Percentiles rank a stretch among this genome's conserved stretches.
These are phyloP conservation scores for Phyllotis vaccarum DNA, from an alignment of 2,797 vertebrate genomes.

Conservation along the genomic window DNA sequence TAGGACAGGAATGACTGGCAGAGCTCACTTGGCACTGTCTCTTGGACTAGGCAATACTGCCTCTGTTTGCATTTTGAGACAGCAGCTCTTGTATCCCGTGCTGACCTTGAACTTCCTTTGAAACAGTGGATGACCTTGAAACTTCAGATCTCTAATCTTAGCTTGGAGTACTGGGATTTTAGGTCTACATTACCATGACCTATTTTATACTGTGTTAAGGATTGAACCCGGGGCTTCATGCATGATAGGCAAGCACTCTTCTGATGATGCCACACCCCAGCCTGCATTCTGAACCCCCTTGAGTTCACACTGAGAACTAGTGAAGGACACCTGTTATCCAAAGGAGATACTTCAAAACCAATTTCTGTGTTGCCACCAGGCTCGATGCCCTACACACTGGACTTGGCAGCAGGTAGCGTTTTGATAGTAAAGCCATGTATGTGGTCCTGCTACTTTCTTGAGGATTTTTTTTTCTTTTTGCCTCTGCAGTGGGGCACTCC, in stretches of 20 bases:
- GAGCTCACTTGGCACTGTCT: fast-evolving
- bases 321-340: background rate
- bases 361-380: background rate
- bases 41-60: fast-evolving
- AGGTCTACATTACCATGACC: background rate
- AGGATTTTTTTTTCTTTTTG: background rate
- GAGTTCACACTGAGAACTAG: background rate
- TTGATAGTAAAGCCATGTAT: background rate
- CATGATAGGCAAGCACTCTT: background rate
- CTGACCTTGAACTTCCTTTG: background rate
- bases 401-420: background rate
- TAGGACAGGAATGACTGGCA: fast-evolving
- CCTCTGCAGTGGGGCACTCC: fast-evolving
- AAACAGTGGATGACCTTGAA: background rate
- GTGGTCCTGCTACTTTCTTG: background rate
- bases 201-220: background rate
- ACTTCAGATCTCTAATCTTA: background rate
- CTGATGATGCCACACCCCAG: background rate
- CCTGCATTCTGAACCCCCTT: background rate
- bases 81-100: background rate
- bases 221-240: background rate
- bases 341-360: background rate
- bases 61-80: background rate
- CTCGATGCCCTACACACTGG: fast-evolving
- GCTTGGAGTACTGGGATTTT: background rate